A percentile compares a stretch with the other conserved stretches of the same genome.
Conservation (phyloP, 92 coral and sea anemone genomes). For the Epizoanthus scotinus region DNA sequence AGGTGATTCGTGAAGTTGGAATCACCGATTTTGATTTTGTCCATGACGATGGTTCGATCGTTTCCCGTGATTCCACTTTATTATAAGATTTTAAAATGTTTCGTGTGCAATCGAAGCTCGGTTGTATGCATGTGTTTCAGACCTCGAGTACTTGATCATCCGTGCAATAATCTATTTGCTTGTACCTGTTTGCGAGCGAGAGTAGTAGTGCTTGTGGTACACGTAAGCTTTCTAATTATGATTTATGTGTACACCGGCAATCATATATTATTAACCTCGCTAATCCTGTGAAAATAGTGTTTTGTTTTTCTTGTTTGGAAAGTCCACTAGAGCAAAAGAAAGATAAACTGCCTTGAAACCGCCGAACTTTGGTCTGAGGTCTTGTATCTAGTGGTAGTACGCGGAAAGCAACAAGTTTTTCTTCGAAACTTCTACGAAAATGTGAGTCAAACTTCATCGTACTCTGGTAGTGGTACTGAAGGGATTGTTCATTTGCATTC, state of each 20-base stretch:
- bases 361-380: background rate
- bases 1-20: too few relatives aligned
- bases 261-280: slow-evolving; percentile 17
- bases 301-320: slow-evolving; percentile 16
- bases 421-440: background rate
- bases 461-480: too few relatives aligned
- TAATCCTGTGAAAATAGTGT: background rate
- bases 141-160: background rate
- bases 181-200: slow-evolving; percentile 18
- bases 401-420: background rate
- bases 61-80: too few relatives aligned
- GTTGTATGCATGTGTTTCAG: too few relatives aligned
- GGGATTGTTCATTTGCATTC: too few relatives aligned
- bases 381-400: too few relatives aligned
- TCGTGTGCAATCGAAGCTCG: too few relatives aligned
- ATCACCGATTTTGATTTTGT: too few relatives aligned
- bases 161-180: slow-evolving; percentile 24
- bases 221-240: background rate
- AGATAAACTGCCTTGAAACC: background rate
- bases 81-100: too few relatives aligned
- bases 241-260: background rate
- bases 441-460: too few relatives aligned
- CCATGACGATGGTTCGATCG: too few relatives aligned
- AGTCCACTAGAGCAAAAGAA: slow-evolving; percentile 13
- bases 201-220: too few relatives aligned